These are phyloP conservation scores for Blastobasis lacticolella DNA, from an alignment of 2,888 invertebrate species.

Conservation along the genomic window DNA sequence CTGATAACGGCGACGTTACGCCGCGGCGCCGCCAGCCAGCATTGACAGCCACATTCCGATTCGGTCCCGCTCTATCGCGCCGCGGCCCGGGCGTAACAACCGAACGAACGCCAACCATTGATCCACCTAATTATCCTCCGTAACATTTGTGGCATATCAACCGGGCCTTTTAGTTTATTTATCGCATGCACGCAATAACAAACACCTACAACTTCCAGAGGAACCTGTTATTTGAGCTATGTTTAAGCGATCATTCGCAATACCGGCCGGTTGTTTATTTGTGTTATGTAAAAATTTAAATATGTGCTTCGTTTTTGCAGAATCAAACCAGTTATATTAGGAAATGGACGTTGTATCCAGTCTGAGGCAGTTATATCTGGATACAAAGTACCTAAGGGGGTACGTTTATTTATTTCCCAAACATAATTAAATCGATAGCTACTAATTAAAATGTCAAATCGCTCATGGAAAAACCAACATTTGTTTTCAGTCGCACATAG, in stretches of 20 bases:
- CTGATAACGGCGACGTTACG: slow-evolving; percentile 16
- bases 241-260: slow-evolving; percentile 5
- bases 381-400: slow-evolving; percentile 87
- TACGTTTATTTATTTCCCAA: slow-evolving; percentile 42
- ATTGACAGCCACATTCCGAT: too few species aligned
- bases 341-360: slow-evolving; percentile 84
- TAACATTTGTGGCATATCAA: too few species aligned
- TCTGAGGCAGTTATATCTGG: slow-evolving; percentile 84
- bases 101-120: too few species aligned
- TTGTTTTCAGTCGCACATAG: slow-evolving; percentile 80
- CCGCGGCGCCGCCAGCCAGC: too few species aligned
- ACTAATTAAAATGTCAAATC: too few species aligned
- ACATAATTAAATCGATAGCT: too few species aligned
- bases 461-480: neutral
- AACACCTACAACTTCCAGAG: too few species aligned
- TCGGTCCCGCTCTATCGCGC: too few species aligned
- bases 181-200: too few species aligned
- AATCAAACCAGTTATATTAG: slow-evolving; percentile 87
- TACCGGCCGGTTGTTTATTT: neutral
- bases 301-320: slow-evolving; percentile 49
- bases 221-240: slow-evolving; percentile 9
- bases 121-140: too few species aligned
- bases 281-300: neutral
- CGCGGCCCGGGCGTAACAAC: too few species aligned
- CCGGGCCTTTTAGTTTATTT: too few species aligned